These are phyloP conservation scores for Parambassis ranga DNA, from an alignment of 2,797 vertebrate species.

Conservation along the genomic window DNA sequence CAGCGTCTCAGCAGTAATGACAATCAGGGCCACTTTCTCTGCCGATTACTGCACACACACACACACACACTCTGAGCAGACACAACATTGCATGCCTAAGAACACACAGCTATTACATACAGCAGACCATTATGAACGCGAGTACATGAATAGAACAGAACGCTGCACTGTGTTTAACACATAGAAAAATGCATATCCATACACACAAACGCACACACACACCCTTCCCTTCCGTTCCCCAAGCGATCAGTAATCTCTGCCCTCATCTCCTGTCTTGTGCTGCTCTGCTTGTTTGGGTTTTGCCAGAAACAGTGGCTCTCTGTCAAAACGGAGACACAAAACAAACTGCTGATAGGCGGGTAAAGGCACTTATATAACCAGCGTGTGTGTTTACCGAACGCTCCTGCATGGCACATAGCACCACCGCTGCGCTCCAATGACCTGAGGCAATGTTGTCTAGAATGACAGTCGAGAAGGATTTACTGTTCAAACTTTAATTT, in stretches of 20 bases:
- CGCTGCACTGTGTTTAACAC: neutral
- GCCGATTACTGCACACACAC: conserved; percentile 44
- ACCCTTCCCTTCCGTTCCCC: conserved; percentile 25
- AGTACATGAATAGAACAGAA: neutral
- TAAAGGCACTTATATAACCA: conserved; percentile 59
- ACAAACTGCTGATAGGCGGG: conserved; percentile 56
- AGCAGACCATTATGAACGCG: conserved; percentile 5
- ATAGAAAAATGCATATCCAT: neutral
- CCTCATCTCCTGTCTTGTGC: conserved; percentile 61
- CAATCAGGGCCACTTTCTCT: conserved; percentile 58
- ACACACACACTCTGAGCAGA: conserved; percentile 24
- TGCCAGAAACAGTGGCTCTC: conserved; percentile 53
- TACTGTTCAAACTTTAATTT: conserved; percentile 20
- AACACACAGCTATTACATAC: conserved; percentile 15
- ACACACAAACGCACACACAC: neutral
- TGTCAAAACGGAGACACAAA: conserved; percentile 60
- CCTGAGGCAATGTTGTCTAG: conserved; percentile 43
- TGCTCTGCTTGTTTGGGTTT: conserved; percentile 77
- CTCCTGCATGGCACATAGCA: conserved; percentile 29
- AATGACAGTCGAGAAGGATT: conserved; percentile 28
- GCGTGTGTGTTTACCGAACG: conserved; percentile 46
- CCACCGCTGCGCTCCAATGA: conserved; percentile 13
- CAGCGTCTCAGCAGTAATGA: conserved; percentile 55
- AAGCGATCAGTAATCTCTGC: conserved; percentile 59
- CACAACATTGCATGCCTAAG: conserved; percentile 47